Conservation (phyloP, 2,113 vertebrate genomes). For the Grammomys dolichurus region DNA sequence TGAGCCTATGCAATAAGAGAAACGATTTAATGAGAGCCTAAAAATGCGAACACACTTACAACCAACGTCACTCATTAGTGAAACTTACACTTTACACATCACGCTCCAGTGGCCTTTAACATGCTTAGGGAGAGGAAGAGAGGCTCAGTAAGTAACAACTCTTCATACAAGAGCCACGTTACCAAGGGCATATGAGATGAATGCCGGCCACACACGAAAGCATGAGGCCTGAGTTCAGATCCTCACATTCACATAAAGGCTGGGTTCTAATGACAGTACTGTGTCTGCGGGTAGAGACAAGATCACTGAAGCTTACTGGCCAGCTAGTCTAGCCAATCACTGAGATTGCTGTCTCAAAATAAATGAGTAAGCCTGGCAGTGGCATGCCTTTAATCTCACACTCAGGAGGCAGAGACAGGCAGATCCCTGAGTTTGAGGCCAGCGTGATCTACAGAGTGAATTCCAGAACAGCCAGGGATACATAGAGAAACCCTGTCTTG, state of each 20-base stretch:
- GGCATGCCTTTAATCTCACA: neutral
- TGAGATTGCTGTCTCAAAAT: neutral
- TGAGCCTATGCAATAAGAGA: slow-evolving; percentile 86
- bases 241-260: neutral
- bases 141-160: neutral
- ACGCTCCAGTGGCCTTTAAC: neutral
- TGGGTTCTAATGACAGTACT: too few relatives aligned
- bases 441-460: neutral
- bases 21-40: slow-evolving; percentile 43
- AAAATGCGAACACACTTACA: neutral
- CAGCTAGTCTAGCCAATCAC: neutral
- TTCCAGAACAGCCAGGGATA: neutral
- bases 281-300: too few relatives aligned
- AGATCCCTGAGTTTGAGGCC: neutral
- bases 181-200: neutral
- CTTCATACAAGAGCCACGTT: neutral
- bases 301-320: neutral
- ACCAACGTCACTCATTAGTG: neutral
- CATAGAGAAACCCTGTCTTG: neutral
- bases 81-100: neutral
- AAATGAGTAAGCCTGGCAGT: neutral
- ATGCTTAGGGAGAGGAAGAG: slow-evolving; percentile 6
- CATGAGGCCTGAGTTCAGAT: neutral
- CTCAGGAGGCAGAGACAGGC: neutral
- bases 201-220: too few relatives aligned